Evolutionary conservation across 2,888 invertebrate genomes (phyloP), one percentile per base, ranked within the genome.

Genomic region (Apotomis betuletana): DNA sequence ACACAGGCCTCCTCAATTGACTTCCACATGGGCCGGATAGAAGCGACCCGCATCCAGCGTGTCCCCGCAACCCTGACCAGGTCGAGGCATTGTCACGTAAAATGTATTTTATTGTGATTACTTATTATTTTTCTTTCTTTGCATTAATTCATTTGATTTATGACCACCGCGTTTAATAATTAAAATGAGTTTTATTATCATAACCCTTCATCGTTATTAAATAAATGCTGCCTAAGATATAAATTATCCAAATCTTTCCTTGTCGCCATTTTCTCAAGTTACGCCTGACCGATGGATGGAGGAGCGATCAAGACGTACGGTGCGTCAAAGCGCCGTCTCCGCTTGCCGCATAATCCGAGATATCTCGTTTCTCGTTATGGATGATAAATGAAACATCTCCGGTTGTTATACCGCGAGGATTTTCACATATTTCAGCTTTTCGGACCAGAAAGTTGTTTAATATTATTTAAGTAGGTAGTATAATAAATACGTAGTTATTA

Each of bases 171-270:
- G 27, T 27, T 27, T 27, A 27, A 27, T 27, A 27, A 44, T 44
- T 5, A 8, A 44, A 51, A 46, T 8, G 36, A 5, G 61, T 61
- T n/a, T 13, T 41, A 52, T 57, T 58, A 27, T 3, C 13, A 27
- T 4, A 27, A 55, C 55, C n/a, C 59, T 41, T 9, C 4, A 9
- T 9, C 6, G 9, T 3, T 9, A 9, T 9, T 49, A 9, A 15
- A 12, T 13, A 49, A 55, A 65, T 46, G 51, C 12, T 60, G 38
- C 49, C 55, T 49, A 59, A 27, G 54, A 74, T 71, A 75, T 65
- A 75, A 76, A 77, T 77, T 67, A 69, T 69, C 61, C 59, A 72
- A 72, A 76, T 75, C 77, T 77, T 68, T 75, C 74, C 59, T 38
- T 38, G 67, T 58, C 52, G 46, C 74, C 70, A 61, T 67, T 72